These are phyloP conservation scores for Pachycephus smyrnensis DNA, from an alignment of 2,888 invertebrate species.

Conservation along the genomic window DNA sequence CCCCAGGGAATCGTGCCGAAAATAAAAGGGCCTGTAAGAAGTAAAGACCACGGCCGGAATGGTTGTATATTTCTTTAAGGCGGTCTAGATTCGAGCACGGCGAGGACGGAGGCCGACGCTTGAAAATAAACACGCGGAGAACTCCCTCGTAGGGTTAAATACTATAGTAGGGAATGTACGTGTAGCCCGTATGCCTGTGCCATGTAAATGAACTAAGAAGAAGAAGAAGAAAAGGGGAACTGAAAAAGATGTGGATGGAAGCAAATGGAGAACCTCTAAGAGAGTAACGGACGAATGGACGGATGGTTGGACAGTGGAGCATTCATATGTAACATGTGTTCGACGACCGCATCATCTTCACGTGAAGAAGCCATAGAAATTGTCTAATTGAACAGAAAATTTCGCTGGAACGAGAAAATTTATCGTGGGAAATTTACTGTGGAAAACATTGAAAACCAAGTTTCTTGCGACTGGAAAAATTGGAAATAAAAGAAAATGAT, in stretches of 20 bases:
- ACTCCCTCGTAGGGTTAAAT: conserved; percentile 5
- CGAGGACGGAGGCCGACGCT: conserved; percentile 8
- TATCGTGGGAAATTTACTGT: conserved; percentile 3
- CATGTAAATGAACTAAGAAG: neutral
- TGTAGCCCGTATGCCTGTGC: neutral
- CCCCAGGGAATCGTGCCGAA: neutral
- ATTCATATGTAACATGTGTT: conserved; percentile 24
- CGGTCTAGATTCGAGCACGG: conserved; percentile 7
- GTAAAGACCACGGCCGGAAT: neutral
- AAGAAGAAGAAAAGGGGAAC: conserved; percentile 3
- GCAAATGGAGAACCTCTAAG: conserved; percentile 2
- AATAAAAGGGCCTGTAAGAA: neutral
- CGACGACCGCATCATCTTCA: neutral
- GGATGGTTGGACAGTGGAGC: conserved; percentile 14
- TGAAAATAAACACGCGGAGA: conserved; percentile 2
- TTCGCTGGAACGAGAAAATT: neutral
- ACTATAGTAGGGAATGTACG: neutral
- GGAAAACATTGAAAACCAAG: neutral
- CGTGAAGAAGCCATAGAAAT: conserved; percentile 1
- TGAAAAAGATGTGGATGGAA: neutral
- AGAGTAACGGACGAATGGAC: neutral
- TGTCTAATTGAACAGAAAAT: conserved; percentile 19
- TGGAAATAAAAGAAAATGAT: too few relatives aligned
- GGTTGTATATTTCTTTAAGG: conserved; percentile 2
- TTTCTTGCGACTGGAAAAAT: neutral